phyloP scores from a whole-genome alignment of 2,888 invertebrate species.

The Clepsis dumicolana region DNA sequence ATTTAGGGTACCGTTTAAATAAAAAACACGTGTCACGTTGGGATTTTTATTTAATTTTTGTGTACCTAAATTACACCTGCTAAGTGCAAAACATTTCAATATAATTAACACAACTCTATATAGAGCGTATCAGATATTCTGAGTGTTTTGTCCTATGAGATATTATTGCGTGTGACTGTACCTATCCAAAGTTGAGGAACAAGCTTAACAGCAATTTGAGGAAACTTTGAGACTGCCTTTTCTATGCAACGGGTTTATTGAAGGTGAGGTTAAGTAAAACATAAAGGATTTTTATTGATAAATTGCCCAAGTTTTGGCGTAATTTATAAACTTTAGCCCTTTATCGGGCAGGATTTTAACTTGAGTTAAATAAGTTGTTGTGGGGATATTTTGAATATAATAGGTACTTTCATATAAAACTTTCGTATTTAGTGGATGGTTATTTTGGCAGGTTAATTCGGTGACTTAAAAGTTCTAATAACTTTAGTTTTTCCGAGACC shows the following conservation, averaged over 20 bases:
- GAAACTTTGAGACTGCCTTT: slow-evolving; percentile 1
- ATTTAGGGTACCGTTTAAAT: background rate
- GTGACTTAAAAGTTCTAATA: too few species aligned
- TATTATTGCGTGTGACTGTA: background rate
- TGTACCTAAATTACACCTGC: too few species aligned
- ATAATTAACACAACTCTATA: too few species aligned
- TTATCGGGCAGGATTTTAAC: slow-evolving; percentile 40
- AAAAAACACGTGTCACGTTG: background rate
- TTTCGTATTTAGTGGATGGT: too few species aligned
- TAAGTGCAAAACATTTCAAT: too few species aligned
- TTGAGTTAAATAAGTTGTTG: slow-evolving; percentile 50
- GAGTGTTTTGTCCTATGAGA: background rate
- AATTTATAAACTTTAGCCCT: slow-evolving; percentile 52
- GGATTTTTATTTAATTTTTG: too few species aligned
- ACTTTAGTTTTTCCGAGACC: too few species aligned
- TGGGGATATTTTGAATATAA: slow-evolving; percentile 10
- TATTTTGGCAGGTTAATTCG: too few species aligned
- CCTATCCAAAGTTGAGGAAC: background rate
- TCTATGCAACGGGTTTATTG: slow-evolving; percentile 11
- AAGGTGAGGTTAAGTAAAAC: slow-evolving; percentile 8
- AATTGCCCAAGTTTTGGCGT: slow-evolving; percentile 52
- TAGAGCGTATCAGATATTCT: too few species aligned
- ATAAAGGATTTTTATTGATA: slow-evolving; percentile 53
- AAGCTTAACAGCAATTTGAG: slow-evolving; percentile 8
- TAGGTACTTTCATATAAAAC: too few species aligned